Evolutionary conservation across 2,113 vertebrate species (phyloP).

Genomic region (Leptodactylus fuscus): DNA sequence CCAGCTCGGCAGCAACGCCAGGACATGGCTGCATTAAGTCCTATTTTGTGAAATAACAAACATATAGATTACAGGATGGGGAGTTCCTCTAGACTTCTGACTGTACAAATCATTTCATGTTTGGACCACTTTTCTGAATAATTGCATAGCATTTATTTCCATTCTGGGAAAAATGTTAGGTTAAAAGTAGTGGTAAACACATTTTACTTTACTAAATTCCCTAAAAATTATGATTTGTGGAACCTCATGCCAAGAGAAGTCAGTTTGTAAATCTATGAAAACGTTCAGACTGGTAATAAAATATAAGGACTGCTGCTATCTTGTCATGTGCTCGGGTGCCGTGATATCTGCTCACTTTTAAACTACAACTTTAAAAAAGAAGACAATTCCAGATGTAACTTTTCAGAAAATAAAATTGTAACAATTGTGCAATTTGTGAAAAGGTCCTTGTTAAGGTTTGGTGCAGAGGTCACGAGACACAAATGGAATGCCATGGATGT

Average conservation of each 20-base stretch:
- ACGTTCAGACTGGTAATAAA: background rate
- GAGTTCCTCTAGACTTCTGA: background rate
- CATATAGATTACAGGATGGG: constrained; percentile 2
- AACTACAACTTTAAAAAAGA: too few species aligned
- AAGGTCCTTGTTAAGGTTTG: too few species aligned
- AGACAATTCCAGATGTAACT: too few species aligned
- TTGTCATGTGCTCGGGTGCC: too few species aligned
- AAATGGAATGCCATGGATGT: too few species aligned
- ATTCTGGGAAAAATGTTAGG: constrained; percentile 9
- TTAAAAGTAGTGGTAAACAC: constrained; percentile 8
- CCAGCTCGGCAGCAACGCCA: background rate
- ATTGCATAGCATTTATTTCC: constrained; percentile 13
- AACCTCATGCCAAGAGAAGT: background rate
- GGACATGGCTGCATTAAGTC: background rate
- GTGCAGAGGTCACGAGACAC: too few species aligned
- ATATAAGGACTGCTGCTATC: background rate
- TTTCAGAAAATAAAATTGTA: too few species aligned
- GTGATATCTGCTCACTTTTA: too few species aligned
- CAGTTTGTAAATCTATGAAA: background rate
- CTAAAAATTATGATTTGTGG: background rate
- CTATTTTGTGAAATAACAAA: background rate
- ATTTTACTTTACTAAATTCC: background rate
- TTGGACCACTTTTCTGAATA: background rate
- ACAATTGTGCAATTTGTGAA: too few species aligned
- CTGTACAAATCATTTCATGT: background rate